These are phyloP conservation scores for Rhadina sibilatrix DNA, from an alignment of 2,113 vertebrate species.

Conservation along the genomic window DNA sequence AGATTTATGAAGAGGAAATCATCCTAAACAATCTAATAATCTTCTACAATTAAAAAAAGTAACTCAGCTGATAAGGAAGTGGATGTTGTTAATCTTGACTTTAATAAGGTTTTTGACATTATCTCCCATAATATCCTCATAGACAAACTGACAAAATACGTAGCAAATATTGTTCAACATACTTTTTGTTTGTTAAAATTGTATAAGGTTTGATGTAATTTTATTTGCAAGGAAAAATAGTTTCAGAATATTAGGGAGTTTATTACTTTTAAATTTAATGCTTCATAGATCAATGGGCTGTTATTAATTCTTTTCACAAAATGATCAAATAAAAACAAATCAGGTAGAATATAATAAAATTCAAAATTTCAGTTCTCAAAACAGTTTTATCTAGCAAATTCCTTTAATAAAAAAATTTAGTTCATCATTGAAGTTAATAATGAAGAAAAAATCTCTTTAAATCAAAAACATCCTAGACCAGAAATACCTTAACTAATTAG, in stretches of 20 bases:
- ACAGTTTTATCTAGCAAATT: not conserved
- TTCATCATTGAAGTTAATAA: not conserved
- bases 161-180: not conserved
- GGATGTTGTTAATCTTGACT: not conserved
- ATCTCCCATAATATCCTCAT: not conserved
- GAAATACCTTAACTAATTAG: not conserved
- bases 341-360: not conserved
- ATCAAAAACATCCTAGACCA: not conserved
- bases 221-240: not conserved
- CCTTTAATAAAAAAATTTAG: not conserved
- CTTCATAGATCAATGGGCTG: not conserved
- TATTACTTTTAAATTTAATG: not conserved
- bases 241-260: not conserved
- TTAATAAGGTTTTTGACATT: not conserved
- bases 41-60: not conserved
- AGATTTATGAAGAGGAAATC: not conserved
- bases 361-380: not conserved
- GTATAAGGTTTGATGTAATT: not conserved
- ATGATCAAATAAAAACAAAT: not conserved
- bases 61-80: not conserved
- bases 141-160: not conserved
- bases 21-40: not conserved
- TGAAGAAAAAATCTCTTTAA: not conserved
- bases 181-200: not conserved
- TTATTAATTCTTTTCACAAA: not conserved